Conservation (phyloP, 37 sponge, comb jelly and placozoan species). For the Sycon ciliatum region DNA sequence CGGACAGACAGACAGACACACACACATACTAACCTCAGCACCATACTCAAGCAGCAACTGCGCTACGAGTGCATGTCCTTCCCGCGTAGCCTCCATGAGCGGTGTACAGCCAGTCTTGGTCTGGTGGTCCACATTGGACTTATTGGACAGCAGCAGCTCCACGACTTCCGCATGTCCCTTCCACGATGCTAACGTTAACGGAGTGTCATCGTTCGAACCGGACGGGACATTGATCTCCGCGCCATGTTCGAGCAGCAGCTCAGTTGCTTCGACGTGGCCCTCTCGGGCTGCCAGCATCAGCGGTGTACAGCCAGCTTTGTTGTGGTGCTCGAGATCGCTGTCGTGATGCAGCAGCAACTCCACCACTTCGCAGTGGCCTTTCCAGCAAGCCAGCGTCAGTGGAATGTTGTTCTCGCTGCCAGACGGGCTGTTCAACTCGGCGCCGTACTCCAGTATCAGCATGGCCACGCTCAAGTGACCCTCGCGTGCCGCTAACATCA, state of each 20-base stretch:
- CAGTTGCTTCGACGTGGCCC: constrained; percentile 79
- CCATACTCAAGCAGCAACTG: constrained; percentile 68
- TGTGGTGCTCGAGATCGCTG: constrained; percentile 90
- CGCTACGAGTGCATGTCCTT: constrained; percentile 86
- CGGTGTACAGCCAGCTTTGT: constrained; percentile 96
- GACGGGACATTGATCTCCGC: constrained; percentile 85
- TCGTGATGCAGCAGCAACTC: constrained; percentile 67
- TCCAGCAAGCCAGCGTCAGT: constrained; percentile 92
- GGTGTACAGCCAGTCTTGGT: constrained; percentile 78
- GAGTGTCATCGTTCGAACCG: constrained; percentile 91
- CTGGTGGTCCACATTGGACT: constrained; percentile 79
- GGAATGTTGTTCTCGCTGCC: constrained; percentile 97
- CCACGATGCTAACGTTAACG: constrained; percentile 92
- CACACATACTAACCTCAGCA: too few species aligned
- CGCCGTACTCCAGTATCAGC: constrained; percentile 39
- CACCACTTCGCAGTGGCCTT: constrained; percentile 88
- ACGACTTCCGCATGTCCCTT: constrained; percentile 79
- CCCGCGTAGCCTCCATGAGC: constrained; percentile 53
- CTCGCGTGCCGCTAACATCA: constrained; percentile 87
- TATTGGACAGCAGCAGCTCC: constrained; percentile 46
- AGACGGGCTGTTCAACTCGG: constrained; percentile 77
- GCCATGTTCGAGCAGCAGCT: constrained; percentile 66
- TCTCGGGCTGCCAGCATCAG: constrained; percentile 97
- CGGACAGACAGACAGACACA: too few species aligned
- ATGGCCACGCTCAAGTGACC: constrained; percentile 40